Conservation (phyloP, 2,797 vertebrate species). For the Brachymystax lenok region DNA sequence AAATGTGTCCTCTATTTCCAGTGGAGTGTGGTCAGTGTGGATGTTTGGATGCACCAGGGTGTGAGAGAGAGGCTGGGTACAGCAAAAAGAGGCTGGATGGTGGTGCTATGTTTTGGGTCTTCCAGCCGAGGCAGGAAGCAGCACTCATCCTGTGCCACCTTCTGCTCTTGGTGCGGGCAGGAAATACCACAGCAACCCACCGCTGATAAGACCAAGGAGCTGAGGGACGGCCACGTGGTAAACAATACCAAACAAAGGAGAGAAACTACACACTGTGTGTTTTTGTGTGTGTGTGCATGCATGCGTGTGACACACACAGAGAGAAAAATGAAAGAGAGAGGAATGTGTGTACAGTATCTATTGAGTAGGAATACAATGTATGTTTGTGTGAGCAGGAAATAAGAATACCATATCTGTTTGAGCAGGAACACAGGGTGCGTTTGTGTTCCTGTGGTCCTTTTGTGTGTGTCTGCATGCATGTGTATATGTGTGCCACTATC, state of each 20-base stretch:
- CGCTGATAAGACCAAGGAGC: conserved; percentile 71
- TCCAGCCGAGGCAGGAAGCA: conserved; percentile 74
- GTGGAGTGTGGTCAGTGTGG: conserved; percentile 21
- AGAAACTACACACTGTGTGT: conserved; percentile 11
- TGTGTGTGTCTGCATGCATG: not conserved
- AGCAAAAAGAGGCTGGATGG: not conserved
- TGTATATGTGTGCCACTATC: not conserved
- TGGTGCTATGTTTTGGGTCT: conserved; percentile 62
- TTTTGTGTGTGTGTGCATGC: not conserved
- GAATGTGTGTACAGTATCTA: not conserved
- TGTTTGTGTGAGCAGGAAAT: not conserved
- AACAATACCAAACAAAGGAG: conserved; percentile 46
- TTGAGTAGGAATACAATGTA: not conserved
- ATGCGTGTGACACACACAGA: not conserved
- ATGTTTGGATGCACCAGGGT: conserved; percentile 8
- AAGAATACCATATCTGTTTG: not conserved
- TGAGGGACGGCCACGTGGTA: conserved; percentile 50
- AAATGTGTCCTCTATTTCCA: conserved; percentile 10
- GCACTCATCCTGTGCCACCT: conserved; percentile 76
- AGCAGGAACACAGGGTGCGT: conserved; percentile 17
- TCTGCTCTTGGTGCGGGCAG: conserved; percentile 64
- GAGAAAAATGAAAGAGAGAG: not conserved
- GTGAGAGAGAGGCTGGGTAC: not conserved
- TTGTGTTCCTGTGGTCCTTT: conserved; percentile 1
- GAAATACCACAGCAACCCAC: conserved; percentile 75